Conservation (phyloP, 2,797 vertebrate species). For the Melanotaenia maccullochi region DNA sequence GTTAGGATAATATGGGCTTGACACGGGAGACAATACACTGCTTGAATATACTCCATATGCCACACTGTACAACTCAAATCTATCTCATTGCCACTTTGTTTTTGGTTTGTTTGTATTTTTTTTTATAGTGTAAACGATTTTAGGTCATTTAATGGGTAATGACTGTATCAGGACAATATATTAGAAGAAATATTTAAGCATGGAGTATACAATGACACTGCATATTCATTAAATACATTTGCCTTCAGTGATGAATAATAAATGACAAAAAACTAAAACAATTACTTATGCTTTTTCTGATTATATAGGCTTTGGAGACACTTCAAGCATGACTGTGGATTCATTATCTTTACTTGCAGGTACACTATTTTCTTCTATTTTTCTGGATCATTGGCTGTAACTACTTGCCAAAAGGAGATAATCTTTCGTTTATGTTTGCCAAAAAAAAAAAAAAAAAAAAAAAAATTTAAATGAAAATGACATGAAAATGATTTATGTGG, state of each 20-base stretch:
- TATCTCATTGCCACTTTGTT: neutral
- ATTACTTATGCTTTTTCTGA: neutral
- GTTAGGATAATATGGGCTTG: conserved; percentile 18
- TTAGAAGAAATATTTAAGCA: too few relatives aligned
- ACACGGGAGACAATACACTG: neutral
- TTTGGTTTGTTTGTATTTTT: too few relatives aligned
- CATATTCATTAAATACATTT: too few relatives aligned
- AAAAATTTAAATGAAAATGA: too few relatives aligned
- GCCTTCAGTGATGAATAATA: neutral
- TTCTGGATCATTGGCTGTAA: too few relatives aligned
- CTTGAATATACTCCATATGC: neutral
- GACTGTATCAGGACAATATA: neutral
- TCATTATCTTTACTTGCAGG: neutral
- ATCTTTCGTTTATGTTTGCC: too few relatives aligned
- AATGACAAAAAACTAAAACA: neutral
- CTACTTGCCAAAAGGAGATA: too few relatives aligned
- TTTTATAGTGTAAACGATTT: neutral
- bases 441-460: too few relatives aligned
- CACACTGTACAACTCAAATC: neutral
- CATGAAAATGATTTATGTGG: too few relatives aligned
- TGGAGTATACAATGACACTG: too few relatives aligned
- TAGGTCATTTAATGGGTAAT: neutral
- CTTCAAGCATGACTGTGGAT: neutral
- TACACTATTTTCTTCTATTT: neutral
- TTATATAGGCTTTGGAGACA: neutral